These are phyloP conservation scores for Opisthograptis luteolata DNA, from an alignment of 2,888 invertebrate genomes.

Conservation along the genomic window DNA sequence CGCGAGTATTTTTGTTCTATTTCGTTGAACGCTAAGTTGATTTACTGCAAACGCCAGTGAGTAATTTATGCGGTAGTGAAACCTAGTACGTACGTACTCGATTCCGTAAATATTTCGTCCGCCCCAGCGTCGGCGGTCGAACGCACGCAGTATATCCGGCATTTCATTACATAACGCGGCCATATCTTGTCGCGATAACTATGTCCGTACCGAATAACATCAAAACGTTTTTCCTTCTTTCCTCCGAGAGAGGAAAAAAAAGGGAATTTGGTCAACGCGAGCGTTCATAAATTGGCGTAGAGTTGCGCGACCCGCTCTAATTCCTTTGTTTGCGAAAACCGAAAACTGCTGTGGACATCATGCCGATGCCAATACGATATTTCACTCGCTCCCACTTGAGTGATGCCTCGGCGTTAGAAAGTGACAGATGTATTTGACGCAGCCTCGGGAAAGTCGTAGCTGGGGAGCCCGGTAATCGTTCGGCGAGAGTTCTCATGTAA, in stretches of 20 bases:
- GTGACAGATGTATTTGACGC: constrained; percentile 67
- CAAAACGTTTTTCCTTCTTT: constrained; percentile 59
- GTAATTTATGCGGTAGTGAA: constrained; percentile 17
- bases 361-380: constrained; percentile 64
- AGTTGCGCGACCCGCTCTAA: constrained; percentile 71
- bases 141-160: constrained; percentile 48
- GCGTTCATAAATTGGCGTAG: constrained; percentile 72
- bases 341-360: constrained; percentile 72
- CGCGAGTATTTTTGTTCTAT: constrained; percentile 18
- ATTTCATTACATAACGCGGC: constrained; percentile 53
- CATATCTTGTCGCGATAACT: constrained; percentile 37
- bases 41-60: constrained; percentile 4
- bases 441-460: constrained; percentile 24
- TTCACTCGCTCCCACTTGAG: constrained; percentile 74
- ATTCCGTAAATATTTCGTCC: constrained; percentile 21
- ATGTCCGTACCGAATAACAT: constrained; percentile 49
- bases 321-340: constrained; percentile 80
- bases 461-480: constrained; percentile 56
- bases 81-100: too few relatives aligned
- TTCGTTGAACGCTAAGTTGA: constrained; percentile 17
- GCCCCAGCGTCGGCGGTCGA: constrained; percentile 37
- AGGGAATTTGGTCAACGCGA: constrained; percentile 70
- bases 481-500: constrained; percentile 42
- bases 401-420: constrained; percentile 63
- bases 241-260: constrained; percentile 54